phyloP scores from a whole-genome alignment of 2,888 invertebrate species.

The Bugula neritina region DNA sequence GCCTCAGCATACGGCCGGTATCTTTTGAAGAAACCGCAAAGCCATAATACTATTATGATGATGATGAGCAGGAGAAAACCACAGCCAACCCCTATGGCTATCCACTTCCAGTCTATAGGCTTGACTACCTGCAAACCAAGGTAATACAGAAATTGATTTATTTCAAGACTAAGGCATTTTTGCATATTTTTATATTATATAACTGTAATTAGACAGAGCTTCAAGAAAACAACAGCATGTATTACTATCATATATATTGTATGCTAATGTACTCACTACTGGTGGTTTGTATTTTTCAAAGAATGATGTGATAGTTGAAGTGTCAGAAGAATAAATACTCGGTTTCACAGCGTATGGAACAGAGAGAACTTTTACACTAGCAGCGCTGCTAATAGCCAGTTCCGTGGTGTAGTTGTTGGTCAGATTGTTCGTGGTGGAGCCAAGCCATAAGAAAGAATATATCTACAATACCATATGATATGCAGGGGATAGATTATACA shows the following conservation, averaged over 20 bases:
- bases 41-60: constrained; percentile 16
- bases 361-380: background rate
- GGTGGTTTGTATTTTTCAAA: constrained; percentile 27
- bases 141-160: too few species aligned
- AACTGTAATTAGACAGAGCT: too few species aligned
- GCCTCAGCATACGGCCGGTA: constrained; percentile 25
- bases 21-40: constrained; percentile 26
- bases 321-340: background rate
- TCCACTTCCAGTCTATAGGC: constrained; percentile 24
- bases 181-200: too few species aligned
- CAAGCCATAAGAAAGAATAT: constrained; percentile 10
- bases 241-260: too few species aligned
- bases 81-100: constrained; percentile 21
- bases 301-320: background rate
- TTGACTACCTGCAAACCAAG: background rate
- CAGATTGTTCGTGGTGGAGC: background rate
- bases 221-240: too few species aligned
- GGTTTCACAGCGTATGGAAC: constrained; percentile 11
- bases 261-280: too few species aligned
- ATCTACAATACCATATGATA: constrained; percentile 17
- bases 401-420: background rate
- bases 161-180: too few species aligned
- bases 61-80: constrained; percentile 23
- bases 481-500: too few species aligned
- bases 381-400: background rate